Evolutionary conservation across 2,888 invertebrate genomes (phyloP).

Genomic region (Hybos culiciformis): DNA sequence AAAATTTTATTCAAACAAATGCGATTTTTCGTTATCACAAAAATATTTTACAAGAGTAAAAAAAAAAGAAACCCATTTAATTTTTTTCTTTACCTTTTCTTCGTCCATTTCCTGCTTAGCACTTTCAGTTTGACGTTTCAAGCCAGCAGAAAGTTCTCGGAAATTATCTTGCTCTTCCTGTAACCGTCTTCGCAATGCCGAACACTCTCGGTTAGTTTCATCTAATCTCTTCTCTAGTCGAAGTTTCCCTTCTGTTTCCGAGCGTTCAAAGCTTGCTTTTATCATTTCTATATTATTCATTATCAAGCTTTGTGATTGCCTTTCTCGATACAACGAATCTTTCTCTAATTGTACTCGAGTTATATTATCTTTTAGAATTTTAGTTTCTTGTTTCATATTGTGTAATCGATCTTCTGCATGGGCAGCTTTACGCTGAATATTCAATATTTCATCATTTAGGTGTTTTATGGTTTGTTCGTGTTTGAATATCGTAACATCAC

Average conservation of each 20-base stretch:
- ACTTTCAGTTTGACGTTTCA: slow-evolving; percentile 54
- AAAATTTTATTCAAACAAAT: too few relatives aligned
- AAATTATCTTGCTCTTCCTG: slow-evolving; percentile 76
- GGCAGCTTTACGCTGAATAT: slow-evolving; percentile 55
- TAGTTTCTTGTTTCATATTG: slow-evolving; percentile 63
- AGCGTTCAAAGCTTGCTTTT: slow-evolving; percentile 73
- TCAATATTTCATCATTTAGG: slow-evolving; percentile 63
- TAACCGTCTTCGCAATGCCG: slow-evolving; percentile 59
- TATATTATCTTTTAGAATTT: slow-evolving; percentile 63
- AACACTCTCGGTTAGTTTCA: slow-evolving; percentile 63
- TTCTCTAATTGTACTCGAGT: slow-evolving; percentile 65
- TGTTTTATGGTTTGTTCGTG: slow-evolving; percentile 73
- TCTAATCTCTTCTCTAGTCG: slow-evolving; percentile 62
- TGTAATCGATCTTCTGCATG: slow-evolving; percentile 63
- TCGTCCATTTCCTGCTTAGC: slow-evolving; percentile 56
- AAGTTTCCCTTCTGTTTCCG: slow-evolving; percentile 64
- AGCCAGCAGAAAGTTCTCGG: slow-evolving; percentile 52
- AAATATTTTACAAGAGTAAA: too few relatives aligned
- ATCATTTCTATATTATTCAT: slow-evolving; percentile 80
- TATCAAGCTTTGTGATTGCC: slow-evolving; percentile 63
- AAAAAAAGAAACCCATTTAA: too few relatives aligned
- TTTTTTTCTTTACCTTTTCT: slow-evolving; percentile 51
- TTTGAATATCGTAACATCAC: slow-evolving; percentile 65
- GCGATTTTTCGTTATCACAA: too few relatives aligned
- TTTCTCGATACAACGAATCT: slow-evolving; percentile 62